These are phyloP conservation scores for Orthonychiurus folsomi DNA, from an alignment of 2,888 invertebrate genomes.

Conservation along the genomic window DNA sequence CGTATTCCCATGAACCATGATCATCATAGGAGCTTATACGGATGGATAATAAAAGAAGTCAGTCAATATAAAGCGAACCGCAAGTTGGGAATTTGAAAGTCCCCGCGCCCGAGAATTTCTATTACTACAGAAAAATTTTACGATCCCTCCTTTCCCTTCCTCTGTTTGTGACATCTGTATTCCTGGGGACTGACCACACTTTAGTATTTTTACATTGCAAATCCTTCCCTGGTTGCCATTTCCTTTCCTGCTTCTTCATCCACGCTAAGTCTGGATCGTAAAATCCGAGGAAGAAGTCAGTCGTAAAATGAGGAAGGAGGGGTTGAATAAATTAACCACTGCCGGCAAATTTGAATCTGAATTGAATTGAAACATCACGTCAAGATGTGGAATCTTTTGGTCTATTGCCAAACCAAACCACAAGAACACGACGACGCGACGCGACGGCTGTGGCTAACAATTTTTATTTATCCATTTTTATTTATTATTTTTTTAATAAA, in stretches of 20 bases:
- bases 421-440: neutral
- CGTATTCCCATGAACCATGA: neutral
- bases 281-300: neutral
- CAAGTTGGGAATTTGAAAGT: too few relatives aligned
- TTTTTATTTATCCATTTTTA: neutral
- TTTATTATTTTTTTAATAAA: too few relatives aligned
- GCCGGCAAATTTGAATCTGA: neutral
- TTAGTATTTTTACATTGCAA: too few relatives aligned
- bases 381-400: too few relatives aligned
- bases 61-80: neutral
- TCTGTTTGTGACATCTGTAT: neutral
- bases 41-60: neutral
- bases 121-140: neutral
- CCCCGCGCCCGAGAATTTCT: neutral
- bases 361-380: constrained; percentile 1
- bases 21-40: neutral
- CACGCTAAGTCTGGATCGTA: neutral
- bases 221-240: too few relatives aligned
- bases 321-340: neutral
- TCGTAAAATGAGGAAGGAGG: neutral
- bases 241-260: neutral
- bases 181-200: neutral
- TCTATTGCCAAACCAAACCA: neutral
- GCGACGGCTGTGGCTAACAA: neutral
- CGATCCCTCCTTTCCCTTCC: neutral